Evolutionary conservation across 2,113 vertebrate species (phyloP), one percentile per base, ranked within the genome.

Genomic region (Aphyosemion australe): DNA sequence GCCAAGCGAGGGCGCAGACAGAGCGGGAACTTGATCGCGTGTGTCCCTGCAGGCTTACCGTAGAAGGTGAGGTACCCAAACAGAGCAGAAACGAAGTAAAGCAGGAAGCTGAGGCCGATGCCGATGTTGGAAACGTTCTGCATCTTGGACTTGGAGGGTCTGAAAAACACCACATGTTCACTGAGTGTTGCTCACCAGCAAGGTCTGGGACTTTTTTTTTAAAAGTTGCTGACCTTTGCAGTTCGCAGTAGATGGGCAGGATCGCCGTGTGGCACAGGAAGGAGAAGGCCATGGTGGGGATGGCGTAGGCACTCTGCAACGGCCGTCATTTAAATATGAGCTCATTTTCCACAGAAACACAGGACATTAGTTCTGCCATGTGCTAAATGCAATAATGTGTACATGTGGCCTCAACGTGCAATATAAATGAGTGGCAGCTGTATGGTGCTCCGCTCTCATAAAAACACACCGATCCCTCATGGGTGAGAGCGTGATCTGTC

Each of bases 21-120:
- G 19, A 46, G 13, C 13, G 11, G 14, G 11, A 16, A 50, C 18
- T 34, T 19, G n/a, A 16, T 46, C 26, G 61, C 4, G 43, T 34
- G 37, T 57, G 64, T 74, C 42, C 15, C 9, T 51, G n/a, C n/a
- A 18, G 49, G 43, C 93, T 90, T 86, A 99, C 97, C 89, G 55
- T 96, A 99, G 92, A 99, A 99, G 32, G 97, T 98, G 82, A 99
- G 94, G 87, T 99, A 99, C 12, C 96, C 97, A 88, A 99, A 99
- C 16, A 99, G 83, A 0, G 97, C 95, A 31, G 96, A 97, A 18
- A 95, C 2, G 4, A 95, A 91, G 87, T 99, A 99, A 72, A 98
- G 60, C 14, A 95, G 68, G 79, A 96, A 95, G 87, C 95, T 97
- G 80, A 99, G 89, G 71, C 88, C 74, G 74, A 99, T 94, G 50